These are phyloP conservation scores for Sycophaga agraensis DNA, from an alignment of 1,140 invertebrate genomes.

Conservation along the genomic window DNA sequence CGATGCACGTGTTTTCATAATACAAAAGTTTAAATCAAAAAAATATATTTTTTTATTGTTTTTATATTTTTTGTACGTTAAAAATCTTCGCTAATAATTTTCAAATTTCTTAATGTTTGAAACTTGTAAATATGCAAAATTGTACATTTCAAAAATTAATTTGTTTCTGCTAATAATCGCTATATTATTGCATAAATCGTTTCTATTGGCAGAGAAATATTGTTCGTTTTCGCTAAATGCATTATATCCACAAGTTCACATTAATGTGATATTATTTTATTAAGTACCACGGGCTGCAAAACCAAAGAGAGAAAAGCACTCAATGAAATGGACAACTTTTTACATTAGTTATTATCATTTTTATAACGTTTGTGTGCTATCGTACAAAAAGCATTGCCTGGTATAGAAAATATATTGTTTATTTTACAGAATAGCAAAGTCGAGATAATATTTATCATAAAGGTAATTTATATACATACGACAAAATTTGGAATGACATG, in stretches of 20 bases:
- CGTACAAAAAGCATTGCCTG: constrained; percentile 48
- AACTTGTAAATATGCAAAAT: neutral
- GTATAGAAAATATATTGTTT: constrained; percentile 53
- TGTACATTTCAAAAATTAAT: too few relatives aligned
- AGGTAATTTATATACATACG: constrained; percentile 45
- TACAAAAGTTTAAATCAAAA: too few relatives aligned
- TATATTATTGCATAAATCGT: too few relatives aligned
- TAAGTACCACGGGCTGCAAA: neutral
- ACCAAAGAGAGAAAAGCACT: constrained; percentile 19
- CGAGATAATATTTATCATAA: constrained; percentile 52
- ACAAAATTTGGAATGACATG: constrained; percentile 48
- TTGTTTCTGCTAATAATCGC: too few relatives aligned
- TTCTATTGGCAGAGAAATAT: constrained; percentile 31
- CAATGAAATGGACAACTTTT: neutral
- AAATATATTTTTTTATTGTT: constrained; percentile 4
- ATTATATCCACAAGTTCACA: constrained; percentile 28
- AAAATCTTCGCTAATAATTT: constrained; percentile 3
- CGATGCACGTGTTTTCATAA: too few relatives aligned
- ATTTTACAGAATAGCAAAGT: constrained; percentile 56
- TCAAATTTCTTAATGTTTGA: too few relatives aligned
- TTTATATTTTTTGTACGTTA: too few relatives aligned
- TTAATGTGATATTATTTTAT: constrained; percentile 18
- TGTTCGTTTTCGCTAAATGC: constrained; percentile 33
- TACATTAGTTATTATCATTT: constrained; percentile 14
- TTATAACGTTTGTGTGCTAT: constrained; percentile 41